Base-by-base conservation (phyloP, 2,888 invertebrate species). In the Dilophus febrilis region DNA sequence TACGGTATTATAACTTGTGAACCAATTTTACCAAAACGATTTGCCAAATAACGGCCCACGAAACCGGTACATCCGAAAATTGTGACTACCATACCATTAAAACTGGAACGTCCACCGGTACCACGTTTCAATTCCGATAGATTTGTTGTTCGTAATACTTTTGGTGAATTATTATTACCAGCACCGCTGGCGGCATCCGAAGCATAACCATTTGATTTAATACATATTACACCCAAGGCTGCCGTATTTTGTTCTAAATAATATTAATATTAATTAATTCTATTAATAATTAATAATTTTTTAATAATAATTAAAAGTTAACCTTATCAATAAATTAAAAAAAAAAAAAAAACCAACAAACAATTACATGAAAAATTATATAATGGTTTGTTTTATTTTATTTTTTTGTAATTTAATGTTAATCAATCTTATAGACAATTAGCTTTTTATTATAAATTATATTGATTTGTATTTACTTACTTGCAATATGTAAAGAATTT, bases 41-140 rank as follows among this genome's bases (percentile, higher is more conserved):
- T 94, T 58, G 84, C 79, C 13, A 97, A 74, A 66, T 82, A 79
- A 47, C 77, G 70, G 0, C 97, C 98, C 1, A 95, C 64, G 54
- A 88, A 90, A 2, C 97, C 97, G 28, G 79, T 78, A 41, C 77
- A 75, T 38, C 97, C 97, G 59, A 97, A 95, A 2, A 98, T 84
- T n/a, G 98, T 98, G n/a, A 88, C 91, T 3, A 97, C 91, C 40
- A 86, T 71, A 1, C 98, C 98, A 64, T 85, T 97, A 61, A 97
- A 98, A 54, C 94, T 95, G 49, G 85, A 83, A 28, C 98, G 76
- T 14, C 95, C 97, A 12, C 88, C 90, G 16, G 87, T 84, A 22
- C 88, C 90, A 46, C 81, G 68, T 58, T 80, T 85, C 55, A 85
- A 68, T 1, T 73, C 64, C 8, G 80, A 69, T 40, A 77, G 54